phyloP scores from a whole-genome alignment of 2,113 vertebrate species.

The Hemiprocne comata region DNA sequence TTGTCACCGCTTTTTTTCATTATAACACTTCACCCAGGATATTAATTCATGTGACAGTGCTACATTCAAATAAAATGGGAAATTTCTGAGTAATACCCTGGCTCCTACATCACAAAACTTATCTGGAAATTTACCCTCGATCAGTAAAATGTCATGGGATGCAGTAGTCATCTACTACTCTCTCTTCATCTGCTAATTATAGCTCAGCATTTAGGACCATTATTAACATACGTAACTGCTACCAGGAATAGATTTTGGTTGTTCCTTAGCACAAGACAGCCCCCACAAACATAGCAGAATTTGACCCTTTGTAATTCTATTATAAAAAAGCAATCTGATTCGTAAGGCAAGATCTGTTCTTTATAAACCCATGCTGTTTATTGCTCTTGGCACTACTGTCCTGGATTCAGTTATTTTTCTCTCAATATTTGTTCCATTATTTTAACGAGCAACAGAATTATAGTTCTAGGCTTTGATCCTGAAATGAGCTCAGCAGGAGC shows the following conservation, averaged over 20 bases:
- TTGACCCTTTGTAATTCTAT: background rate
- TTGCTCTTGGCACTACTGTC: background rate
- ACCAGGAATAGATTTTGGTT: background rate
- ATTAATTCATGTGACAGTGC: rapidly evolving
- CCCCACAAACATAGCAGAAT: background rate
- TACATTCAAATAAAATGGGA: background rate
- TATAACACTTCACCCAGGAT: background rate
- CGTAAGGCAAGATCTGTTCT: background rate
- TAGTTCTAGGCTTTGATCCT: constrained; percentile 30
- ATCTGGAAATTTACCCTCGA: background rate
- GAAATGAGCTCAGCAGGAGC: constrained; percentile 9
- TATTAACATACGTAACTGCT: background rate
- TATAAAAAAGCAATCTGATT: background rate
- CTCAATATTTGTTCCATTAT: constrained; percentile 41
- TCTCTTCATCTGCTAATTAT: background rate
- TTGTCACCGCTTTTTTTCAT: background rate
- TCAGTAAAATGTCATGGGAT: background rate
- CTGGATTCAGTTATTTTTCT: constrained; percentile 9
- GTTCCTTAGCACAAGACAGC: background rate
- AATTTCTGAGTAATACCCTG: background rate
- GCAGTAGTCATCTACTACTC: background rate
- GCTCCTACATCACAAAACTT: background rate
- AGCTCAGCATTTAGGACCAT: background rate
- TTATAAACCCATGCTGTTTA: background rate
- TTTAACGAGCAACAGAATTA: constrained; percentile 28